These are phyloP conservation scores for Prinia subflava DNA, from an alignment of 2,113 vertebrate species.

Conservation along the genomic window DNA sequence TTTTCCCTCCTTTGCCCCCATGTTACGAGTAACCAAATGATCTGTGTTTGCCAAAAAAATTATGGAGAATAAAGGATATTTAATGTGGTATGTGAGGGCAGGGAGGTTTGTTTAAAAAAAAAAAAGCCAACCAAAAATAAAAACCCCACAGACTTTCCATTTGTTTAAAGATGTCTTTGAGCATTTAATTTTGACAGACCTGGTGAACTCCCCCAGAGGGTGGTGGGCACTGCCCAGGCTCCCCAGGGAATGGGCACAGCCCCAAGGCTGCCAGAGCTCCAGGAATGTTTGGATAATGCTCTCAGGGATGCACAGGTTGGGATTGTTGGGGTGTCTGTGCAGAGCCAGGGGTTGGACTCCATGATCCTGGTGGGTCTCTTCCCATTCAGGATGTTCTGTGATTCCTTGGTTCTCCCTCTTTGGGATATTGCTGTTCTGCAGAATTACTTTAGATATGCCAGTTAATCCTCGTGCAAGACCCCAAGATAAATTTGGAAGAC, in stretches of 20 bases:
- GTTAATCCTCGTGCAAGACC: background rate
- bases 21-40: background rate
- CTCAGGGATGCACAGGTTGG: background rate
- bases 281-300: rapidly evolving
- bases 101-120: background rate
- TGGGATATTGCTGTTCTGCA: background rate
- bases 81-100: background rate
- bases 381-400: background rate
- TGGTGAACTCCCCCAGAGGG: background rate
- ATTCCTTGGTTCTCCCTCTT: background rate
- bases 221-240: background rate
- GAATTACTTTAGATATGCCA: background rate
- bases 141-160: rapidly evolving
- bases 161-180: background rate
- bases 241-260: background rate
- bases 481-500: background rate
- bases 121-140: background rate
- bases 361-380: background rate
- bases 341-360: rapidly evolving
- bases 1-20: background rate
- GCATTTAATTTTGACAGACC: background rate
- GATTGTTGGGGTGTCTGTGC: background rate
- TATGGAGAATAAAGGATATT: background rate
- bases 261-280: background rate
- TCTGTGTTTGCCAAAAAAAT: background rate